Conservation (phyloP, 2,113 vertebrate species). For the Microcebus ravelobensis region DNA sequence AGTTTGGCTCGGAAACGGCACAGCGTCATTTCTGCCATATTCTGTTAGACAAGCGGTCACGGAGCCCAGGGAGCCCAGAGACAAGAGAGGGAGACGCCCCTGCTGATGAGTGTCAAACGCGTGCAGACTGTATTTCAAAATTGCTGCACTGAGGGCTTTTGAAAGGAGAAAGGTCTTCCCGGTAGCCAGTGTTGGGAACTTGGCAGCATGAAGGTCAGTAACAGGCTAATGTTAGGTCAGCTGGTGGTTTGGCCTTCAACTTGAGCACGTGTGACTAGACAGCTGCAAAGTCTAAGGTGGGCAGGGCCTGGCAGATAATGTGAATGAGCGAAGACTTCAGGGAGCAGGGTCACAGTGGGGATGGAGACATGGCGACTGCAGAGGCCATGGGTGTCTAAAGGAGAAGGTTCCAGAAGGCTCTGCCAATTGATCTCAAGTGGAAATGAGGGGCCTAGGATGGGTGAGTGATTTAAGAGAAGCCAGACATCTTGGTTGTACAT, state of each 20-base stretch:
- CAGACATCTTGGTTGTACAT: neutral
- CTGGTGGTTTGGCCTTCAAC: neutral
- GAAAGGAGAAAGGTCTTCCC: neutral
- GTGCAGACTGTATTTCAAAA: accelerated
- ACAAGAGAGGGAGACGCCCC: neutral
- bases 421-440: no score
- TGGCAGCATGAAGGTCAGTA: neutral
- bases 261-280: accelerated
- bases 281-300: no score
- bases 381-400: neutral
- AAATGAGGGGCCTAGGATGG: accelerated
- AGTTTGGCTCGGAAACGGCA: neutral
- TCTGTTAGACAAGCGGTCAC: accelerated
- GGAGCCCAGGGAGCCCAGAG: neutral
- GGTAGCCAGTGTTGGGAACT: neutral
- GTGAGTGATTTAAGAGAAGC: neutral
- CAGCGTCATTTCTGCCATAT: neutral
- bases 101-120: neutral
- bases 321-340: accelerated
- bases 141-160: neutral
- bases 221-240: accelerated
- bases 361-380: accelerated
- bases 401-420: neutral
- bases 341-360: neutral
- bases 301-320: neutral